phyloP scores from a whole-genome alignment of 2,113 vertebrate species.

The Australoheros scitulus region DNA sequence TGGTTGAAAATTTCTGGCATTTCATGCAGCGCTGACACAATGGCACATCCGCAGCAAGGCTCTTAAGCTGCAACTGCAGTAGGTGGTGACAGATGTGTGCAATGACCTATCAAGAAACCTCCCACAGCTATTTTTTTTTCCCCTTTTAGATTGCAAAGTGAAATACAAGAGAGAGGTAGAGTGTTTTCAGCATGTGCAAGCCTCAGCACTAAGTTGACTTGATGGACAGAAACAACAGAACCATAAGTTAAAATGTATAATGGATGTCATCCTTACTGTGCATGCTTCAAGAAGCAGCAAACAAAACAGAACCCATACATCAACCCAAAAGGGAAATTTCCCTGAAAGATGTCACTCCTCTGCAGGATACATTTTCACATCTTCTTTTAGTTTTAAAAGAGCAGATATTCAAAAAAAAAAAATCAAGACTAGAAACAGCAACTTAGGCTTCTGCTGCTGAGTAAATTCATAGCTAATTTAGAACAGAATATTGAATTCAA shows the following conservation, averaged over 20 bases:
- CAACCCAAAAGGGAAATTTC: neutral
- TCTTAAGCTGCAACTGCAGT: slow-evolving; percentile 66
- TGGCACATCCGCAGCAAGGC: slow-evolving; percentile 55
- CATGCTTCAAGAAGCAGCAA: slow-evolving; percentile 37
- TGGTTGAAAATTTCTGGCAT: slow-evolving; percentile 36
- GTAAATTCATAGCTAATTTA: slow-evolving; percentile 14
- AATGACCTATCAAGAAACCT: slow-evolving; percentile 74
- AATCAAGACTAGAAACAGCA: neutral
- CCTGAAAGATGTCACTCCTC: slow-evolving; percentile 14
- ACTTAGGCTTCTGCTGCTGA: neutral
- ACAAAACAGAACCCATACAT: slow-evolving; percentile 43
- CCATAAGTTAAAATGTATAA: slow-evolving; percentile 60
- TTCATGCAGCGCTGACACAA: slow-evolving; percentile 38
- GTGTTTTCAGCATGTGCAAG: slow-evolving; percentile 70
- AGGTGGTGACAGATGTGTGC: slow-evolving; percentile 75
- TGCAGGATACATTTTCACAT: neutral
- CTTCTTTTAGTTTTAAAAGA: neutral
- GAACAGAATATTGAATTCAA: neutral
- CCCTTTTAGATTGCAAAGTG: slow-evolving; percentile 50
- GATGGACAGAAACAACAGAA: slow-evolving; percentile 69
- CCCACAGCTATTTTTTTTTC: slow-evolving; percentile 62
- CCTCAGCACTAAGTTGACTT: slow-evolving; percentile 68
- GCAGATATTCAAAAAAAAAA: neutral
- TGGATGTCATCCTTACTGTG: slow-evolving; percentile 46
- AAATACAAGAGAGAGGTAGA: slow-evolving; percentile 65